Evolutionary conservation across 1,140 invertebrate species (phyloP).

Genomic region (Halyomorpha halys): DNA sequence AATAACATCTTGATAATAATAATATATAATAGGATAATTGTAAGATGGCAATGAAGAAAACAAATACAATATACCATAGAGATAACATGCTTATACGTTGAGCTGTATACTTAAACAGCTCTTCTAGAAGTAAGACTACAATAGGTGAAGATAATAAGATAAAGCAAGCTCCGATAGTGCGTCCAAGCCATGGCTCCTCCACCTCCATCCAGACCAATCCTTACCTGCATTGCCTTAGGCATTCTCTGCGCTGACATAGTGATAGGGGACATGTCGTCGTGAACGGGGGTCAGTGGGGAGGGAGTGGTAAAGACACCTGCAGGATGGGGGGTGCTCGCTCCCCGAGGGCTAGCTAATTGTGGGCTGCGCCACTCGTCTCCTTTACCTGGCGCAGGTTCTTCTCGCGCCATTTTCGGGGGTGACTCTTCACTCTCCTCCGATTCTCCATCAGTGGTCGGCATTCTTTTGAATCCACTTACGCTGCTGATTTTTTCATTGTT

Average conservation of each 20-base stretch:
- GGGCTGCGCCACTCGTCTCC: not conserved
- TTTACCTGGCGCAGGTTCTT: slow-evolving; percentile 6
- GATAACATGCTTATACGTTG: no score
- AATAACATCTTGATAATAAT: no score
- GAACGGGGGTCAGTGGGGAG: slow-evolving; percentile 37
- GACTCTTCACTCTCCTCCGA: slow-evolving; percentile 3
- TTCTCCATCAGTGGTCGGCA: slow-evolving; percentile 33
- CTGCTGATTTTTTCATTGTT: not conserved
- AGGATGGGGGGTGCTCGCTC: slow-evolving; percentile 46
- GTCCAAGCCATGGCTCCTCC: not conserved
- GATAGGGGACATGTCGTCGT: slow-evolving; percentile 67
- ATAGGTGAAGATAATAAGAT: no score
- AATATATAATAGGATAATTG: no score
- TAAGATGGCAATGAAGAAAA: no score
- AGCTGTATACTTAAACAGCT: no score
- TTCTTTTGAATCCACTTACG: slow-evolving; percentile 16
- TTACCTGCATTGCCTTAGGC: slow-evolving; percentile 77
- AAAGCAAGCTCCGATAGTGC: not conserved
- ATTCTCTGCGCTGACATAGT: slow-evolving; percentile 73
- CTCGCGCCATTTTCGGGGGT: slow-evolving; percentile 5
- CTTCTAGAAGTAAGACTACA: no score
- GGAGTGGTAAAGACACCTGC: slow-evolving; percentile 36
- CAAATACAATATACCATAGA: no score
- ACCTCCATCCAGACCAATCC: slow-evolving; percentile 7
- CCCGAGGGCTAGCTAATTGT: not conserved